phyloP scores from a whole-genome alignment of 2,888 invertebrate genomes.

The Harpagoxenus sublaevis region DNA sequence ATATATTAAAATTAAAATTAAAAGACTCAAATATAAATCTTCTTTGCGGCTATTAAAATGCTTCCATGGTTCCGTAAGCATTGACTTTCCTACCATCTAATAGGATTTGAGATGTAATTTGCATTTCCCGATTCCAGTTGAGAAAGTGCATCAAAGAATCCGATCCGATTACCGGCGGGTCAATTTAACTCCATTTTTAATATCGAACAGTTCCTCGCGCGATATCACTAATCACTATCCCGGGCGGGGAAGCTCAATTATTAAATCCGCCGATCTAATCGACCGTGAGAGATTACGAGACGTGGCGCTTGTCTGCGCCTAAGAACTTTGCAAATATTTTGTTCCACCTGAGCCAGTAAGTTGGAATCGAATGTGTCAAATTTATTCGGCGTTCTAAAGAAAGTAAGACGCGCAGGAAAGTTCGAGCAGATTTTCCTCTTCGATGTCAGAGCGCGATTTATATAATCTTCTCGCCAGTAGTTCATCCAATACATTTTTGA shows the following conservation, averaged over 20 bases:
- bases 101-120: slow-evolving; percentile 30
- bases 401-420: slow-evolving; percentile 34
- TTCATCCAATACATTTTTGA: slow-evolving; percentile 7
- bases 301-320: slow-evolving; percentile 34
- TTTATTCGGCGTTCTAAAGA: slow-evolving; percentile 24
- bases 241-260: slow-evolving; percentile 56
- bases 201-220: slow-evolving; percentile 24
- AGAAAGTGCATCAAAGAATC: slow-evolving; percentile 30
- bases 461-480: slow-evolving; percentile 22
- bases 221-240: slow-evolving; percentile 16
- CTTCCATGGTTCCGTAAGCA: slow-evolving; percentile 11
- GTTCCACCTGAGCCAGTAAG: slow-evolving; percentile 43
- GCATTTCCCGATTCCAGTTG: slow-evolving; percentile 33
- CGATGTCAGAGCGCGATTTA: slow-evolving; percentile 24
- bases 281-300: slow-evolving; percentile 61
- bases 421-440: slow-evolving; percentile 24
- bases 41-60: slow-evolving; percentile 26
- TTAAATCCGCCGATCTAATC: slow-evolving; percentile 69
- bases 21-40: not conserved
- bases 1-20: not conserved
- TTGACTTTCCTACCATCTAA: slow-evolving; percentile 29
- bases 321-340: slow-evolving; percentile 68
- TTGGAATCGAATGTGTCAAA: slow-evolving; percentile 49
- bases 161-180: slow-evolving; percentile 23
- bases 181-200: slow-evolving; percentile 35